Percentiles rank a stretch among this genome's conserved stretches.
phyloP scores from a whole-genome alignment of 2,888 invertebrate species.

The Pachydiplax longipennis region DNA sequence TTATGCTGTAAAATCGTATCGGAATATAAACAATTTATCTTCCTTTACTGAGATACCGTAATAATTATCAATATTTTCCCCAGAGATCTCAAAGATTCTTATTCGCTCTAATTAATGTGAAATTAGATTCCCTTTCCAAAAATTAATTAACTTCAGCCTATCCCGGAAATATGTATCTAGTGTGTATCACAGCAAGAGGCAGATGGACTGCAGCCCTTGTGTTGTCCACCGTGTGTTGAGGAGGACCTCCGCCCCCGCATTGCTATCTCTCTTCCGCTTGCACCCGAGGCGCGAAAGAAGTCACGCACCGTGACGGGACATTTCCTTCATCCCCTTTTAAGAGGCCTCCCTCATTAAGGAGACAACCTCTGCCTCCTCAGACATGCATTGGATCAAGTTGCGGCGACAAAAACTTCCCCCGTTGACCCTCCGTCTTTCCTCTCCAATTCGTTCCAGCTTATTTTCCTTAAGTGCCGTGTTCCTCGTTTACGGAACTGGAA shows the following conservation, averaged over 20 bases:
- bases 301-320: constrained; percentile 32
- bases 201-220: not conserved
- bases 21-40: too few species aligned
- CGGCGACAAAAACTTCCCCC: not conserved
- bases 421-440: not conserved
- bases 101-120: too few species aligned
- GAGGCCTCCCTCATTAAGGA: constrained; percentile 33
- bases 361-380: constrained; percentile 10
- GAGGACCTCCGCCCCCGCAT: too few species aligned
- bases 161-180: too few species aligned
- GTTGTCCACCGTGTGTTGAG: too few species aligned
- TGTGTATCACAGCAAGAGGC: not conserved
- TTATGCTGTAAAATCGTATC: too few species aligned
- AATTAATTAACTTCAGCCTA: too few species aligned
- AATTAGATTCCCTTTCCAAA: too few species aligned
- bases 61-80: too few species aligned
- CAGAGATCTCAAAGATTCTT: too few species aligned
- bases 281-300: constrained; percentile 41
- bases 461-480: constrained; percentile 21
- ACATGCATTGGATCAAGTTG: not conserved
- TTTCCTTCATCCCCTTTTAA: constrained; percentile 16
- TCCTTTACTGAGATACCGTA: too few species aligned
- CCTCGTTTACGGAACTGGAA: not conserved
- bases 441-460: constrained; percentile 18
- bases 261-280: constrained; percentile 37